Evolutionary conservation across 2,113 vertebrate species (phyloP).

Genomic region (Ascaphus truei): DNA sequence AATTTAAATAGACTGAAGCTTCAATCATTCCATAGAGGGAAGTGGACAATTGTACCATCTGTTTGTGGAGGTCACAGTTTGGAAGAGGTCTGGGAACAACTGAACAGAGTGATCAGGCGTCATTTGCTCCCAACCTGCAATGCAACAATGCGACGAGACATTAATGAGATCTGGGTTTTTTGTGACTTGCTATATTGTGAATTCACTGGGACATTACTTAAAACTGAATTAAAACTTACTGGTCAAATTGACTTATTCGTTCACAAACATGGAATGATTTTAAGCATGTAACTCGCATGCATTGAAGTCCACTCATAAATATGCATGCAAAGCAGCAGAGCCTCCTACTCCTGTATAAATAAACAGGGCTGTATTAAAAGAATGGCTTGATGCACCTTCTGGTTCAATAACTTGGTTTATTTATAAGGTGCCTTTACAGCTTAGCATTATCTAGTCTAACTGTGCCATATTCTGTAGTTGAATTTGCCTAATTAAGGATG

Average conservation of each 20-base stretch:
- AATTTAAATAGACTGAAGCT: conserved; percentile 66
- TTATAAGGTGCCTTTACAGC: no score
- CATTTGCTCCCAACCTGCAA: conserved; percentile 79
- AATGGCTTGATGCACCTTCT: no score
- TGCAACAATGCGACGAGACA: conserved; percentile 79
- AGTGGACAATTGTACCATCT: conserved; percentile 73
- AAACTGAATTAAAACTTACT: conserved; percentile 67
- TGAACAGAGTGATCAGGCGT: conserved; percentile 62
- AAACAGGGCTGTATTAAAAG: no score
- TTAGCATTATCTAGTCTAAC: no score
- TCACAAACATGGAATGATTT: conserved; percentile 69
- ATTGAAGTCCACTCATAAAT: no score
- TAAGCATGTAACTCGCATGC: conserved; percentile 67
- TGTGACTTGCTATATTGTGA: conserved; percentile 84
- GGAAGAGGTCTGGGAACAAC: conserved; percentile 75
- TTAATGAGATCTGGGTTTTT: conserved; percentile 86
- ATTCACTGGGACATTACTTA: conserved; percentile 75
- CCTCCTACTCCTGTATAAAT: no score
- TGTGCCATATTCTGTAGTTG: no score
- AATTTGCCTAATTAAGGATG: no score
- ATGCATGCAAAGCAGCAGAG: no score
- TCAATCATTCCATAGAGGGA: conserved; percentile 75
- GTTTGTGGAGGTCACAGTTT: conserved; percentile 64
- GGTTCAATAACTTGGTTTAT: no score
- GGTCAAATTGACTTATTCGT: conserved; percentile 75